These are phyloP conservation scores for Achlya flavicornis DNA, from an alignment of 2,888 invertebrate genomes.

Conservation along the genomic window DNA sequence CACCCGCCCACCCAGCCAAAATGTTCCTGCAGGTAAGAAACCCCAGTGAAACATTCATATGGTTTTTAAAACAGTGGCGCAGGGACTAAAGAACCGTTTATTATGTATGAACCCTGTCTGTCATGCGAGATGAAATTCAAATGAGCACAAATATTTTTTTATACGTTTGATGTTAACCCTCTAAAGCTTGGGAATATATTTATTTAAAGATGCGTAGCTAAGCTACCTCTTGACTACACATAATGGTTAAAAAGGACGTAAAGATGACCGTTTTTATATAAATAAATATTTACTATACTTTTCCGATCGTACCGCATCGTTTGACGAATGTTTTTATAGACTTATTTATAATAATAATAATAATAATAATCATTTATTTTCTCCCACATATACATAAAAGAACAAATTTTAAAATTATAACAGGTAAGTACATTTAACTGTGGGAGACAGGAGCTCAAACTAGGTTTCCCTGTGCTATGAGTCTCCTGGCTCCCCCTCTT, in stretches of 20 bases:
- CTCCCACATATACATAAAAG: no score
- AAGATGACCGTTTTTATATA: background rate
- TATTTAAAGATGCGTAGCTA: constrained; percentile 22
- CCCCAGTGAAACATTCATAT: background rate
- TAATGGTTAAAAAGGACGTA: background rate
- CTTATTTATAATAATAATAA: no score
- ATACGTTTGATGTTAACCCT: constrained; percentile 68
- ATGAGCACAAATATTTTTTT: constrained; percentile 71
- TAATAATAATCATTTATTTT: no score
- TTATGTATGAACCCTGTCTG: constrained; percentile 69
- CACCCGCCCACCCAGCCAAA: no score
- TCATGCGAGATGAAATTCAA: constrained; percentile 72
- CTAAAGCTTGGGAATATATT: constrained; percentile 31
- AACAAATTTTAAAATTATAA: no score
- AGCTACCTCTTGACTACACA: constrained; percentile 15
- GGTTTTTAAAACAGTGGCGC: constrained; percentile 14
- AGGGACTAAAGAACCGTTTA: constrained; percentile 45
- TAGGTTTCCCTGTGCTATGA: no score
- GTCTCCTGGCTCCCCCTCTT: no score
- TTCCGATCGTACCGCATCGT: background rate
- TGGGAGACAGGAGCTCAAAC: no score
- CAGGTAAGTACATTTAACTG: no score
- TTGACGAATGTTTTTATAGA: background rate
- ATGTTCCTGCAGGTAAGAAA: no score
- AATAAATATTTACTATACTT: constrained; percentile 11